Evolutionary conservation across 2,113 vertebrate genomes (phyloP).

Genomic region (Onychorhynchus coronatus): DNA sequence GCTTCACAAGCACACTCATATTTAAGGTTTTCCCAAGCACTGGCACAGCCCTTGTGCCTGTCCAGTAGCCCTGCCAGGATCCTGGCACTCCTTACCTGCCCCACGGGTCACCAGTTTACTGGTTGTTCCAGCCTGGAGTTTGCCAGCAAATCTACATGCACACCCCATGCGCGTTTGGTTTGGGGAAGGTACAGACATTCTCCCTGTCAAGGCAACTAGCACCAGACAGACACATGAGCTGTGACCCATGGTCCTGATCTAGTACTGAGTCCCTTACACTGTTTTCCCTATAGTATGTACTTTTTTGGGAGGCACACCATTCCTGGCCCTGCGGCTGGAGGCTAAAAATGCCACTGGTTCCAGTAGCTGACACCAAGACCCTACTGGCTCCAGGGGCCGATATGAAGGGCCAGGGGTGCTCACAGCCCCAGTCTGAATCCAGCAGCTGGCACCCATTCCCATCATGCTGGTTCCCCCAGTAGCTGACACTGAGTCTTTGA

Average conservation of each 20-base stretch:
- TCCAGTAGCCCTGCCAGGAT: neutral
- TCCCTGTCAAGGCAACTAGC: neutral
- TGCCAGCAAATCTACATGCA: neutral
- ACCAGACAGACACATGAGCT: accelerated
- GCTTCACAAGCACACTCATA: neutral
- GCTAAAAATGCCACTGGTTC: neutral
- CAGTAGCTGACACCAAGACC: neutral
- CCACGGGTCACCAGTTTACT: accelerated
- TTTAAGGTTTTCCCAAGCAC: neutral
- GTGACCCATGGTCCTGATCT: neutral
- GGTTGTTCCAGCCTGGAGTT: neutral
- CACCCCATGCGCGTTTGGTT: accelerated
- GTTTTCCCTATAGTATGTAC: neutral
- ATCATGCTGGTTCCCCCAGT: accelerated
- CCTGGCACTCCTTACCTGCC: neutral
- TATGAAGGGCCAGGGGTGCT: too few relatives aligned
- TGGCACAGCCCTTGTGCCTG: accelerated
- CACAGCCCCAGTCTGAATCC: neutral
- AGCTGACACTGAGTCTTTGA: neutral
- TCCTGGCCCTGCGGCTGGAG: neutral
- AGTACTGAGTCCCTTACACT: neutral
- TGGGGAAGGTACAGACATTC: neutral
- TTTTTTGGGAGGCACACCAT: too few relatives aligned
- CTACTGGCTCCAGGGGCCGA: neutral
- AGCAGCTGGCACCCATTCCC: neutral